Evolutionary conservation across 2,888 invertebrate species (phyloP).

Genomic region (Xestia ashworthii): DNA sequence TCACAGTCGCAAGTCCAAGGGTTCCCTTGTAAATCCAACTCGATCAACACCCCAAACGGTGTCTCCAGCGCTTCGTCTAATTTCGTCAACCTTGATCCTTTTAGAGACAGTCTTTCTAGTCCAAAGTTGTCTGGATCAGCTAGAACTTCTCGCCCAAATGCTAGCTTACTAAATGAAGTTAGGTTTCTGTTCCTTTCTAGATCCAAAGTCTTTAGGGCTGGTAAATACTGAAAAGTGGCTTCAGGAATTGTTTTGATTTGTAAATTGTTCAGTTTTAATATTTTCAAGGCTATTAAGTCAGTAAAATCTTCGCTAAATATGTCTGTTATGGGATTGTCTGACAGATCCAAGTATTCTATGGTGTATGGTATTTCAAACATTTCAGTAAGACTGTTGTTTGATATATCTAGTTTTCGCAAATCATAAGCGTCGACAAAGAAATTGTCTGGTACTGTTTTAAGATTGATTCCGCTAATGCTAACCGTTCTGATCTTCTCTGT

Average conservation of each 20-base stretch:
- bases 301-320: constrained; percentile 87
- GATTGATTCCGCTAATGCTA: constrained; percentile 79
- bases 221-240: constrained; percentile 90
- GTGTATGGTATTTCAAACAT: constrained; percentile 91
- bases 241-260: constrained; percentile 87
- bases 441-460: constrained; percentile 80
- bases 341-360: constrained; percentile 91
- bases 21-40: constrained; percentile 91
- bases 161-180: constrained; percentile 84
- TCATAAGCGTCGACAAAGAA: constrained; percentile 86
- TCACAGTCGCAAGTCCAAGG: constrained; percentile 92
- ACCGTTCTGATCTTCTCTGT: constrained; percentile 79
- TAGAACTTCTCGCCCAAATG: constrained; percentile 82
- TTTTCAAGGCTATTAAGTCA: constrained; percentile 88
- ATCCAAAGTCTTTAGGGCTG: constrained; percentile 87
- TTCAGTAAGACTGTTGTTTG: constrained; percentile 89
- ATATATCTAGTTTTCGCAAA: constrained; percentile 84
- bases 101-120: constrained; percentile 85
- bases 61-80: constrained; percentile 81
- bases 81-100: constrained; percentile 83
- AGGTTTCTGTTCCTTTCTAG: constrained; percentile 90
- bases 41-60: constrained; percentile 85
- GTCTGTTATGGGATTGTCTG: constrained; percentile 90
- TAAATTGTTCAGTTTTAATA: constrained; percentile 90
- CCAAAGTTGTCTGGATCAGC: constrained; percentile 84